These are phyloP conservation scores for Tyria jacobaeae DNA, from an alignment of 2,888 invertebrate genomes.

Conservation along the genomic window DNA sequence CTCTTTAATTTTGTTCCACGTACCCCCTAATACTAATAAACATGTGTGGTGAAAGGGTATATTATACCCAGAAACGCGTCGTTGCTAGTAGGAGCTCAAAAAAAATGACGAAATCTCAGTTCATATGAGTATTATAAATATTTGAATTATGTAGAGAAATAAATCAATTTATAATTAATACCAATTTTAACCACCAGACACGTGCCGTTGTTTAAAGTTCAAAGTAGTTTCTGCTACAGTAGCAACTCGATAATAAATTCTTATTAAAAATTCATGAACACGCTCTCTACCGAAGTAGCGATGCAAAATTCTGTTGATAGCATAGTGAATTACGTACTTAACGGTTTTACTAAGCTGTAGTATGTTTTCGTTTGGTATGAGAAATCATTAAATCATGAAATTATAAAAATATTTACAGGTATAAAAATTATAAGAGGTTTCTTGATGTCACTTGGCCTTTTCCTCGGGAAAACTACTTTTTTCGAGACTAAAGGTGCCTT, in stretches of 20 bases:
- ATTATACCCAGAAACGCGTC: too few relatives aligned
- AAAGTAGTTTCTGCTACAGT: constrained; percentile 22
- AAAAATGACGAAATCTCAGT: too few relatives aligned
- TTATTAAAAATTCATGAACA: constrained; percentile 53
- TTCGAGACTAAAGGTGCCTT: too few relatives aligned
- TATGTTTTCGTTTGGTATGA: neutral
- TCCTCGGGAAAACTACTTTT: too few relatives aligned
- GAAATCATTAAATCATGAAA: neutral
- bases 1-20: too few relatives aligned
- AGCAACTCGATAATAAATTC: constrained; percentile 45
- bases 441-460: too few relatives aligned
- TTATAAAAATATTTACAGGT: too few relatives aligned
- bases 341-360: constrained; percentile 15
- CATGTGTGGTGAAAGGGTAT: too few relatives aligned
- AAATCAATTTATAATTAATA: neutral
- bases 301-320: constrained; percentile 27
- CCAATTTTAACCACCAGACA: neutral
- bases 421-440: too few relatives aligned
- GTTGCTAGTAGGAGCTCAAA: too few relatives aligned
- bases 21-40: too few relatives aligned
- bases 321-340: constrained; percentile 21
- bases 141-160: neutral
- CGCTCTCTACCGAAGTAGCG: constrained; percentile 23
- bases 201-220: constrained; percentile 11
- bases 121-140: neutral